Evolutionary conservation across 1,140 invertebrate species (phyloP).

Genomic region (Eurosta solidaginis): DNA sequence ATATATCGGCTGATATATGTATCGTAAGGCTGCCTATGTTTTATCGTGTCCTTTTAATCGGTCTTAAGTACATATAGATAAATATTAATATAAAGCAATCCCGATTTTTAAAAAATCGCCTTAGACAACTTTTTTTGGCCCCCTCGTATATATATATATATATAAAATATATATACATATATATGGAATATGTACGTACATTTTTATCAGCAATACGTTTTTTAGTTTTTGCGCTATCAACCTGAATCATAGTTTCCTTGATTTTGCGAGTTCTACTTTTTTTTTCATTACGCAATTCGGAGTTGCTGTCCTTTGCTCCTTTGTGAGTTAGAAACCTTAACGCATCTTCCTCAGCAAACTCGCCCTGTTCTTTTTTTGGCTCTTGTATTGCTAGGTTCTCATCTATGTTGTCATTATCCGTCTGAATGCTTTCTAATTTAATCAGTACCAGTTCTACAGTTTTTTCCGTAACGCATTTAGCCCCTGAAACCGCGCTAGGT

Average conservation of each 20-base stretch:
- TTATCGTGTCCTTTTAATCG: too few relatives aligned
- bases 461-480: background rate
- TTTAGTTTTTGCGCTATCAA: conserved; percentile 39
- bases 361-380: conserved; percentile 23
- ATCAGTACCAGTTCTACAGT: background rate
- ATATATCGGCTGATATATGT: too few relatives aligned
- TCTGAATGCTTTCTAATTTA: background rate
- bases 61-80: too few relatives aligned
- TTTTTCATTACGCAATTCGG: conserved; percentile 11
- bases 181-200: conserved; percentile 47
- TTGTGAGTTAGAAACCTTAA: too few relatives aligned
- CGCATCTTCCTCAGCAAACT: too few relatives aligned
- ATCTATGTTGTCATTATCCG: background rate
- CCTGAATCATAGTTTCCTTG: conserved; percentile 32
- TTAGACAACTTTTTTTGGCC: too few relatives aligned
- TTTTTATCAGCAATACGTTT: conserved; percentile 51
- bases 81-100: too few relatives aligned
- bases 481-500: background rate
- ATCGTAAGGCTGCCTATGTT: too few relatives aligned
- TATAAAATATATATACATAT: too few relatives aligned
- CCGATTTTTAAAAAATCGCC: too few relatives aligned
- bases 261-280: conserved; percentile 45
- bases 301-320: too few relatives aligned
- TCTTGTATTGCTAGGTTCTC: background rate
- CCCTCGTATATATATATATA: too few relatives aligned